Conservation (phyloP, 1,140 invertebrate genomes). For the Anagrus nilaparvatae region DNA sequence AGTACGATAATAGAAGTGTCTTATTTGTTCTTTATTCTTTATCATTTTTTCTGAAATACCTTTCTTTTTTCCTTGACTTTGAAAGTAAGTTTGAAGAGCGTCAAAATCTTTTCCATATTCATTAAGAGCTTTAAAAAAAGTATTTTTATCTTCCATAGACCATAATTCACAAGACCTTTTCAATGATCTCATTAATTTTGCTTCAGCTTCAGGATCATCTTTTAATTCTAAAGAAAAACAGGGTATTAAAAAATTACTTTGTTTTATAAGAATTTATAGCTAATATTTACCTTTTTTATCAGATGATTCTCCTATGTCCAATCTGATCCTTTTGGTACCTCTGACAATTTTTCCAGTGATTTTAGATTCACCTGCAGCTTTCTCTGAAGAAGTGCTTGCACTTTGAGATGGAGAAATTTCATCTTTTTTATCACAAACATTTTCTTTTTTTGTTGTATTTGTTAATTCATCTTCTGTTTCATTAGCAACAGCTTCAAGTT, state of each 20-base stretch:
- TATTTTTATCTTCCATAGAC: conserved; percentile 80
- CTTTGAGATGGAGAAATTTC: not conserved
- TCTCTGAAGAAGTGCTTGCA: conserved; percentile 5
- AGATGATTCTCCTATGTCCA: conserved; percentile 15
- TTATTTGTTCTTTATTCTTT: conserved; percentile 85
- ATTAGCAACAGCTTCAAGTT: not conserved
- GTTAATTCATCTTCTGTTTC: not conserved
- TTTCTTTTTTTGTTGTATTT: conserved; percentile 8
- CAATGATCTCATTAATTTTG: conserved; percentile 35
- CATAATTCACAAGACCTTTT: conserved; percentile 54
- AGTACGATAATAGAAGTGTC: conserved; percentile 89
- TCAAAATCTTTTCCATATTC: conserved; percentile 95
- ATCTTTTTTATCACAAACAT: conserved; percentile 11
- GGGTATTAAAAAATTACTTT: not conserved
- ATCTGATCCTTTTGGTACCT: conserved; percentile 32
- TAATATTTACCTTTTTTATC: conserved; percentile 35
- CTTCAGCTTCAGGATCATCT: conserved; percentile 36
- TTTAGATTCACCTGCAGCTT: conserved; percentile 22
- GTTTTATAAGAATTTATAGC: not conserved
- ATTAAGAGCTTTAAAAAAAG: conserved; percentile 91
- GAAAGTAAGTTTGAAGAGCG: conserved; percentile 75
- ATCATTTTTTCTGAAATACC: conserved; percentile 52
- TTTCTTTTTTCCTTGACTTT: conserved; percentile 73
- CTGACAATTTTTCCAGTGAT: conserved; percentile 31
- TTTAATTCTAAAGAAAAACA: conserved; percentile 34